Evolutionary conservation across 2,888 invertebrate genomes (phyloP).

Genomic region (Sesia apiformis): DNA sequence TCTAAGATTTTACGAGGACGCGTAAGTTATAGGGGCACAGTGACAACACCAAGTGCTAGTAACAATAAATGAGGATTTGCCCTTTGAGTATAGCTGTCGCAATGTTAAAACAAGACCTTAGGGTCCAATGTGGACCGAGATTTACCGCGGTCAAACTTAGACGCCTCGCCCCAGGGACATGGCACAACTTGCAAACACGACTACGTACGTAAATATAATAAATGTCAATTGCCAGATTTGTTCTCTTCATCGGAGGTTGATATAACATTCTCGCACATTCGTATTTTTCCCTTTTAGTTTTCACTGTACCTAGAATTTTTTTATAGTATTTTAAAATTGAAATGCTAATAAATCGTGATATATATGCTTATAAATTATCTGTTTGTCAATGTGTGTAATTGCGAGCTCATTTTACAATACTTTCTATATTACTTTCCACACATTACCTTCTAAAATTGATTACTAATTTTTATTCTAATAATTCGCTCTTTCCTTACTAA

Average conservation of each 20-base stretch:
- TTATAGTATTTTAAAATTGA: no score
- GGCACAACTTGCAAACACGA: not conserved
- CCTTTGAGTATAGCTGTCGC: constrained; percentile 28
- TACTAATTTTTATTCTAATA: no score
- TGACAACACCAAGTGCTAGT: not conserved
- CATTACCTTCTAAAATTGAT: no score
- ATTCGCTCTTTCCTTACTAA: no score
- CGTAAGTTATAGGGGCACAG: not conserved
- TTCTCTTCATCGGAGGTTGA: not conserved
- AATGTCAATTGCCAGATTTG: constrained; percentile 2
- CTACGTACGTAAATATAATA: constrained; percentile 1
- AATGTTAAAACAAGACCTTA: constrained; percentile 37
- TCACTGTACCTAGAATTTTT: no score
- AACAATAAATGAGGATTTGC: constrained; percentile 29
- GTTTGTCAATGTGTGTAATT: no score
- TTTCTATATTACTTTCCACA: no score
- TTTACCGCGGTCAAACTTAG: constrained; percentile 56
- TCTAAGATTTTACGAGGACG: not conserved
- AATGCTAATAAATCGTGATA: no score
- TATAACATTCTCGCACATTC: not conserved
- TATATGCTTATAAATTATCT: no score
- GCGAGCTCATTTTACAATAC: no score
- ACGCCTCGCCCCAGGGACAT: constrained; percentile 29
- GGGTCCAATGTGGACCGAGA: constrained; percentile 38
- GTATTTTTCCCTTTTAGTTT: no score